A percentile compares a stretch with the other conserved stretches of the same genome.
These are phyloP conservation scores for Calypte anna DNA, from an alignment of 2,113 vertebrate species.

Conservation along the genomic window DNA sequence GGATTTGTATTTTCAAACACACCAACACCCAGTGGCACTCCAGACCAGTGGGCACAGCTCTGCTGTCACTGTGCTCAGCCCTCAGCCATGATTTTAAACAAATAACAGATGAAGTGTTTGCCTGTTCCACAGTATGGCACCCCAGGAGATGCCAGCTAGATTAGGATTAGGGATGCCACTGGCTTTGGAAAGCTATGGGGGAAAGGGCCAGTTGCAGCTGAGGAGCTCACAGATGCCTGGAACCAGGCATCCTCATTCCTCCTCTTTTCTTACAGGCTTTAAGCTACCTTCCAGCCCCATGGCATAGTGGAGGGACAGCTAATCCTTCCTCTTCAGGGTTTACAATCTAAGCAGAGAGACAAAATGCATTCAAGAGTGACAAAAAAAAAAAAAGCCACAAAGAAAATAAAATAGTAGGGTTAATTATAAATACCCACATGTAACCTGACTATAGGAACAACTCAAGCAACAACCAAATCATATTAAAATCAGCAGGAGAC, in stretches of 20 bases:
- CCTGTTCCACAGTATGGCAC: neutral
- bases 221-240: neutral
- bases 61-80: neutral
- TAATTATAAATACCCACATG: neutral
- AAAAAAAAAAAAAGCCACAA: neutral
- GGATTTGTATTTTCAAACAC: neutral
- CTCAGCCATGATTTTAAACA: neutral
- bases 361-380: neutral
- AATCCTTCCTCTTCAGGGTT: neutral
- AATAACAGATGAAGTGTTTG: neutral
- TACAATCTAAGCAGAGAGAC: neutral
- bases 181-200: neutral
- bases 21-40: neutral
- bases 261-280: neutral
- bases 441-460: neutral
- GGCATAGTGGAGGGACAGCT: neutral
- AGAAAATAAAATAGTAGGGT: neutral
- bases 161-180: neutral
- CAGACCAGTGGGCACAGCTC: neutral
- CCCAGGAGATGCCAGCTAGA: neutral
- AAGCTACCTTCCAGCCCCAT: neutral
- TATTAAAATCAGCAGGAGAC: slow-evolving; percentile 7
- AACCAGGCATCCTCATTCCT: neutral
- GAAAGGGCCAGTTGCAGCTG: neutral
- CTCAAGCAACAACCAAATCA: neutral